Percentiles rank a stretch among this genome's conserved stretches.
Conservation (phyloP, 2,113 vertebrate species). For the Prietella phreatophila region DNA sequence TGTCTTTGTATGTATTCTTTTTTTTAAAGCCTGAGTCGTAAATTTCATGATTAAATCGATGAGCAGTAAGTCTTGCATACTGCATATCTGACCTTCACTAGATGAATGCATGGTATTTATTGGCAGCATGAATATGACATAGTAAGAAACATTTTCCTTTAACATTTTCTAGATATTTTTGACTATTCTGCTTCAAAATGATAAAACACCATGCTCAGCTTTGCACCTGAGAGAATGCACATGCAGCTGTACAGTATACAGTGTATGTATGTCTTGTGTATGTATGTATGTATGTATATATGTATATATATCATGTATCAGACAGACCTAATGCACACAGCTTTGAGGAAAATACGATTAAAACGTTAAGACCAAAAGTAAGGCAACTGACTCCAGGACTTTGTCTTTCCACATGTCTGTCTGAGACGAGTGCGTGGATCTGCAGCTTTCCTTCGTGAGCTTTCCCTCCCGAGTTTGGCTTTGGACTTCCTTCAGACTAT, state of each 20-base stretch:
- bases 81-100: constrained; percentile 25
- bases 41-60: neutral
- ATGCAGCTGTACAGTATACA: constrained; percentile 46
- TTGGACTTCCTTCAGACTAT: constrained; percentile 9
- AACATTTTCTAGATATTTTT: constrained; percentile 13
- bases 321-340: constrained; percentile 25
- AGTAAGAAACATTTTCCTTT: constrained; percentile 4
- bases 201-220: constrained; percentile 44
- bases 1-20: constrained; percentile 26
- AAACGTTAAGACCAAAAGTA: constrained; percentile 32
- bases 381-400: constrained; percentile 45
- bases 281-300: constrained; percentile 22
- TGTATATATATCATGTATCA: constrained; percentile 7
- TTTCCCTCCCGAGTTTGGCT: constrained; percentile 3
- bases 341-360: neutral
- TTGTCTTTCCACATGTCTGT: constrained; percentile 31
- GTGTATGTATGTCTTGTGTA: neutral
- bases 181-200: constrained; percentile 24
- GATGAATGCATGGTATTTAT: constrained; percentile 14
- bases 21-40: constrained; percentile 23
- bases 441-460: constrained; percentile 27
- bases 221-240: constrained; percentile 48
- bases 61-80: neutral
- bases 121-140: constrained; percentile 33
- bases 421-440: constrained; percentile 41